Base-by-base conservation (phyloP, 30 jellyfish, hydroid and myxozoan genomes). In the Clytia hemisphaerica region DNA sequence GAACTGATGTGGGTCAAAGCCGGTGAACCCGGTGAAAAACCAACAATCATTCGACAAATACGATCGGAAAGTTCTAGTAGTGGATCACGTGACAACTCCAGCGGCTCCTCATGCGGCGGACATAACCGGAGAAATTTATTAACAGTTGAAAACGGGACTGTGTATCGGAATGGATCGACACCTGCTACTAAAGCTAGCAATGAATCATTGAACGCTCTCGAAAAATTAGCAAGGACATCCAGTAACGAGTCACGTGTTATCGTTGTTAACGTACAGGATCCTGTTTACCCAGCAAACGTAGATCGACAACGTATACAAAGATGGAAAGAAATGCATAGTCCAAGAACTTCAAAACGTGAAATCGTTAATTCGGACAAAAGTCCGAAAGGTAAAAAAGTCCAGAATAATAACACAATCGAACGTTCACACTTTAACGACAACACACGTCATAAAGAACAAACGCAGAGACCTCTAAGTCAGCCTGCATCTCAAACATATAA, bases 1-100 rank as follows among this genome's bases (percentile, higher is more conserved):
- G 81, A 69, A 34, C 50, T 69, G 44, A 12, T 69, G 53, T 69
- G 81, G 81, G 81, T 69, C 16, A 69, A 69, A 45, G 81, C 81
- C 9, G 81, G 81, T 24, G 81, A 53, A 53, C 81, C 81, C 28
- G 81, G 81, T 6, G 81, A 69, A 33, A 69, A 69, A 29, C 81
- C 81, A 15, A 45, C 74, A 6, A 69, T 69, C 4, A 69, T 69
- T 44, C 48, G 81, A 2, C 81, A 69, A 69, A 50, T 69, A 31
- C 62, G 81, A 5, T 45, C 81, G 6, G 81, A 69, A 19, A 32
- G 70, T 2, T 44, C 76, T 4, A 26, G 69, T 18, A 22, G 33
- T 31, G 49, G 81, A 29, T 47, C 76, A 0, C 50, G 60, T 0
- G 53, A 45, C 3, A 45, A 69, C 30, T 25, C 46, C 0, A 30